Evolutionary conservation across 1,140 invertebrate species (phyloP).

Genomic region (Lasioglossum baleicum): DNA sequence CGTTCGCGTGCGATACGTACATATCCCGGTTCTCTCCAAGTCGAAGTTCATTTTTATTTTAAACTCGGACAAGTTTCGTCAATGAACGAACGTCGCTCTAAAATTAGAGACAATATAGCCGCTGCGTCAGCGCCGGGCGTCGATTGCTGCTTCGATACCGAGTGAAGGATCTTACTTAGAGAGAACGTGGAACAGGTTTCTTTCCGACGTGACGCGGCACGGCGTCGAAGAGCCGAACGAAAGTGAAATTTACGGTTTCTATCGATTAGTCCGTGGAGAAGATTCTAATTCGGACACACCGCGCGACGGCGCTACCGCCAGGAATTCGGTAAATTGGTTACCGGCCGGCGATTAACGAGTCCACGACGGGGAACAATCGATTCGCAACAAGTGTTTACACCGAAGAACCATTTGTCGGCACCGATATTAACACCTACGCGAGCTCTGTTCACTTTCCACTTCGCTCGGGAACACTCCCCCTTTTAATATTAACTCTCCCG

Average conservation of each 20-base stretch:
- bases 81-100: too few species aligned
- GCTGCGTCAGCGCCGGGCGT: too few species aligned
- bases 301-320: neutral
- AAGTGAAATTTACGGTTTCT: constrained; percentile 1
- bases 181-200: neutral
- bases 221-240: neutral
- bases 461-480: too few species aligned
- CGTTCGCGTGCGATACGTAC: too few species aligned
- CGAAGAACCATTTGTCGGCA: constrained; percentile 11
- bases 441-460: neutral
- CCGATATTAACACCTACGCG: neutral
- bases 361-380: constrained; percentile 1
- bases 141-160: too few species aligned
- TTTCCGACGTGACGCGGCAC: neutral
- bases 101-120: too few species aligned
- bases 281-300: neutral
- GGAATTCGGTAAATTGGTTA: constrained; percentile 3
- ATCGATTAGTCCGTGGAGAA: neutral
- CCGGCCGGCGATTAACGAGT: constrained; percentile 2
- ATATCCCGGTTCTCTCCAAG: too few species aligned
- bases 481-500: too few species aligned
- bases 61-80: too few species aligned
- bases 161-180: neutral
- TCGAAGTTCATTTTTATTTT: too few species aligned
- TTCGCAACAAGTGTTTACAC: constrained; percentile 39